Percentiles rank a stretch among this genome's conserved stretches.
phyloP scores from a whole-genome alignment of 1,140 invertebrate species.

The Hylaeus volcanicus region DNA sequence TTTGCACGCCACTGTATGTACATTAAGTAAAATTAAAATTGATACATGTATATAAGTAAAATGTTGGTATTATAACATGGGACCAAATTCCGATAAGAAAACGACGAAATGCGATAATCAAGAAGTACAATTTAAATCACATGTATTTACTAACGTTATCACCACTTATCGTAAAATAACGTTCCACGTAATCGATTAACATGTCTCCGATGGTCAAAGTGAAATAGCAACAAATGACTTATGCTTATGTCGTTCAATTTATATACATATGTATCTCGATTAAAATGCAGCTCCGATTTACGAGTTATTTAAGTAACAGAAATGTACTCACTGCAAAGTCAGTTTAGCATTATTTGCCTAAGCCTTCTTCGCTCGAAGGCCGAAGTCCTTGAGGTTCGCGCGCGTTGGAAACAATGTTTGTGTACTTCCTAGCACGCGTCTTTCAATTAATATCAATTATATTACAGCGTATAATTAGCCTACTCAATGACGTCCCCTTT shows the following conservation, averaged over 20 bases:
- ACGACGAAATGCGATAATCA: no score
- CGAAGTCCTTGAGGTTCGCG: background rate
- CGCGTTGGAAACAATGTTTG: no score
- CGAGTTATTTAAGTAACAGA: background rate
- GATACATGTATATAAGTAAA: no score
- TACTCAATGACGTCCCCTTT: no score
- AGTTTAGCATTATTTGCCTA: background rate
- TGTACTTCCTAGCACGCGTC: fast-evolving
- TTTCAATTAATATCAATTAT: background rate
- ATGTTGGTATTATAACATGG: no score
- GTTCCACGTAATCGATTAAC: background rate
- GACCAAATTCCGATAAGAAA: no score
- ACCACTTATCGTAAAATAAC: no score
- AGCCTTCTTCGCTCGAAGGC: background rate
- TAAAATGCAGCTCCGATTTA: slow-evolving; percentile 33
- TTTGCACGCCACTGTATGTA: no score
- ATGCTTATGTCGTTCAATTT: background rate
- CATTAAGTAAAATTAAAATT: no score
- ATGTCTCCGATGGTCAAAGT: background rate
- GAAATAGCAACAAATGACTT: background rate
- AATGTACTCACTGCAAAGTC: background rate
- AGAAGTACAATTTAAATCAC: no score
- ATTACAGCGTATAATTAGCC: no score
- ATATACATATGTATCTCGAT: slow-evolving; percentile 15
- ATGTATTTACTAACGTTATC: no score